A percentile compares a stretch with the other conserved stretches of the same genome.
These are phyloP conservation scores for Brachylomia viminalis DNA, from an alignment of 2,888 invertebrate species.

Conservation along the genomic window DNA sequence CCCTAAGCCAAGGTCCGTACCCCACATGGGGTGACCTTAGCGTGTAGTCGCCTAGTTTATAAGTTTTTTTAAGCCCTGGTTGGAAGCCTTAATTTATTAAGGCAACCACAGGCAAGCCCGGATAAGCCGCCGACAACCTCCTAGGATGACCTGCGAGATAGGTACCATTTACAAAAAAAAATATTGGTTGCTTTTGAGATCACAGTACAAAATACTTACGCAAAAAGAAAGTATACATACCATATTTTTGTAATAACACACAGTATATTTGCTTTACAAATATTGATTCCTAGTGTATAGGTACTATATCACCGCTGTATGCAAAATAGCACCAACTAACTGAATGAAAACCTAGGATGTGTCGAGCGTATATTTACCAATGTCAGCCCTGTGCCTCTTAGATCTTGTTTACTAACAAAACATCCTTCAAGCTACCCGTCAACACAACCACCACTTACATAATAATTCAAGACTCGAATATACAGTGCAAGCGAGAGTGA, in stretches of 20 bases:
- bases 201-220: no score
- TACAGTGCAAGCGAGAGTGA: slow-evolving; percentile 28
- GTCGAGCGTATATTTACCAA: slow-evolving; percentile 12
- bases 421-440: slow-evolving; percentile 2
- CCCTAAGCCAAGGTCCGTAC: no score
- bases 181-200: no score
- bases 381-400: slow-evolving; percentile 6
- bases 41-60: no score
- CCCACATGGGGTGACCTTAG: no score
- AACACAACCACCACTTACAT: slow-evolving; percentile 28
- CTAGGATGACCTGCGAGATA: no score
- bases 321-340: not conserved
- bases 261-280: not conserved
- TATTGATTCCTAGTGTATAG: slow-evolving; percentile 3
- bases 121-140: no score
- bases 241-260: not conserved
- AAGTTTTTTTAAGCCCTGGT: no score
- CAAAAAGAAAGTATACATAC: not conserved
- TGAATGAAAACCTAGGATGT: slow-evolving; percentile 7
- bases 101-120: no score
- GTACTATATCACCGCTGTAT: not conserved
- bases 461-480: slow-evolving; percentile 41
- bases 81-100: no score
- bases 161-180: no score
- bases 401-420: slow-evolving; percentile 36